A percentile compares a stretch with the other conserved stretches of the same genome.
Conservation (phyloP, 1,140 invertebrate species). For the Saccostrea echinata region DNA sequence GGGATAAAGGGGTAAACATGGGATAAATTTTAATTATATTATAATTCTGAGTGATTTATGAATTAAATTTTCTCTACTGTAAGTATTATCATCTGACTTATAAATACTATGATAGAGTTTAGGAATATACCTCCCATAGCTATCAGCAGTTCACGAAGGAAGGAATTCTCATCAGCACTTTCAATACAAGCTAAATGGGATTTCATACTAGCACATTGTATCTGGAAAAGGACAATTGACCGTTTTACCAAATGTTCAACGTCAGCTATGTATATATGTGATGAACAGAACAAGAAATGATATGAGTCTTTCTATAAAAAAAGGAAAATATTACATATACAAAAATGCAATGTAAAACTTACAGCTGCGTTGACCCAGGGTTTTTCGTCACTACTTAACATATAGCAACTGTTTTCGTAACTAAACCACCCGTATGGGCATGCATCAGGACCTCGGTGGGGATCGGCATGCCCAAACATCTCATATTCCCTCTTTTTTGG, state of each 20-base stretch:
- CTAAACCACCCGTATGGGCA: constrained; percentile 6
- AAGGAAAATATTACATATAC: no score
- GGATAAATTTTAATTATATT: no score
- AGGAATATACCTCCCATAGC: background rate
- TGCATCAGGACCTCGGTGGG: background rate
- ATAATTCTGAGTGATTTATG: no score
- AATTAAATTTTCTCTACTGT: no score
- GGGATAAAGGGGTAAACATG: no score
- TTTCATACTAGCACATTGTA: constrained; percentile 22
- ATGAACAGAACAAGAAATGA: no score
- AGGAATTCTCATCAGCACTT: background rate
- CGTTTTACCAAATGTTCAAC: no score
- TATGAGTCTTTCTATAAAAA: no score
- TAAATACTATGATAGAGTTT: no score
- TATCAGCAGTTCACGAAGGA: background rate
- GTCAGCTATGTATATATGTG: no score
- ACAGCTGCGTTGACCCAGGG: background rate
- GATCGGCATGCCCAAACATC: background rate
- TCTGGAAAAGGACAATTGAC: background rate
- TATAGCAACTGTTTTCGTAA: background rate
- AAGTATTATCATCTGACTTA: no score
- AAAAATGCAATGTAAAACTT: background rate
- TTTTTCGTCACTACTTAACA: constrained; percentile 9
- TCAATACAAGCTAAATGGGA: constrained; percentile 14
- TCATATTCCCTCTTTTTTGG: background rate